Conservation (phyloP, 1,140 invertebrate species). For the Chymomyza costata region DNA sequence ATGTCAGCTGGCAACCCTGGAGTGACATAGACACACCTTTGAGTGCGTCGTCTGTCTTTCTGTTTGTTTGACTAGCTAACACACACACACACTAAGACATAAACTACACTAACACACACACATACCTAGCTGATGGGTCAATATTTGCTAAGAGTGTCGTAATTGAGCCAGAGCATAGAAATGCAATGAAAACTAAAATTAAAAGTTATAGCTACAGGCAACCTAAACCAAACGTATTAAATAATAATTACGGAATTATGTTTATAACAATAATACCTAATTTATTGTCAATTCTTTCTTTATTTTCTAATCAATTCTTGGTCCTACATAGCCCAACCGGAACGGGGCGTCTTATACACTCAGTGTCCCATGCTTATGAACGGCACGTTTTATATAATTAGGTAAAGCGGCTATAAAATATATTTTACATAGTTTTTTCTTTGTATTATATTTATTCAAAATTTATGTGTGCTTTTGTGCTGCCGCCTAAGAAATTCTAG, state of each 20-base stretch:
- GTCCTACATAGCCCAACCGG: conserved; percentile 60
- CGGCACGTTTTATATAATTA: conserved; percentile 74
- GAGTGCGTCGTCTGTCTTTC: conserved; percentile 49
- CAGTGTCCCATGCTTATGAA: conserved; percentile 74
- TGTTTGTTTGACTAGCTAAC: conserved; percentile 48
- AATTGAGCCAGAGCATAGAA: conserved; percentile 1
- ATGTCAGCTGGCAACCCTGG: conserved; percentile 49
- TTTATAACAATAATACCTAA: conserved; percentile 31
- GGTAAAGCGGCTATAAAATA: conserved; percentile 49
- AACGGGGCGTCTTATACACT: conserved; percentile 70
- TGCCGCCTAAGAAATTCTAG: not conserved
- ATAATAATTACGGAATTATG: conserved; percentile 19
- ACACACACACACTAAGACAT: conserved; percentile 19
- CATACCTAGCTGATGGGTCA: conserved; percentile 6
- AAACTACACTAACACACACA: conserved; percentile 1
- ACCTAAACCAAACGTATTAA: conserved; percentile 5
- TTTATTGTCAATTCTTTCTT: conserved; percentile 45
- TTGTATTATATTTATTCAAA: not conserved
- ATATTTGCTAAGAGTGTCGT: conserved; percentile 17
- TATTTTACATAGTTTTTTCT: too few species aligned
- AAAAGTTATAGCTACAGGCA: conserved; percentile 3
- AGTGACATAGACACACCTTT: conserved; percentile 51
- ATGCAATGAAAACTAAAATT: not conserved
- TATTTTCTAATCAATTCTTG: conserved; percentile 42
- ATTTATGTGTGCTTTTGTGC: not conserved